Conservation (phyloP, 2,888 invertebrate species). For the Petrolisthes manimaculis region DNA sequence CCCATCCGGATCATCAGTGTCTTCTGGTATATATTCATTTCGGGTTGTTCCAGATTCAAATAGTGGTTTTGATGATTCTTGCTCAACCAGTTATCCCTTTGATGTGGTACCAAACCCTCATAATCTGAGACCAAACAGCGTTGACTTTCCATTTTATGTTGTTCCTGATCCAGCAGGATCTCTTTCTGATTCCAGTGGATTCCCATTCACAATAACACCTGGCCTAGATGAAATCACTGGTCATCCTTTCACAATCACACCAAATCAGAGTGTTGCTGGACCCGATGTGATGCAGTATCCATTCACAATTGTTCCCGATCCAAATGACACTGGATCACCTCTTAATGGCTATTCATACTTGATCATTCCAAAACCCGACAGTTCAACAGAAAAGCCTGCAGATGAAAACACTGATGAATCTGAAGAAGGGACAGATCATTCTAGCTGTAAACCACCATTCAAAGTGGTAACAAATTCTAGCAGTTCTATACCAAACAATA, state of each 20-base stretch:
- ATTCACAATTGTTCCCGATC: constrained; percentile 24
- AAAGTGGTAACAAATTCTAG: no score
- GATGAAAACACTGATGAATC: no score
- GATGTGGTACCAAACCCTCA: neutral
- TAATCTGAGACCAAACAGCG: neutral
- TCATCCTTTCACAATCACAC: neutral
- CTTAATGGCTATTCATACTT: neutral
- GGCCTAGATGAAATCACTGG: constrained; percentile 1
- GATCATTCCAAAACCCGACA: neutral
- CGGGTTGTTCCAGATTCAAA: constrained; percentile 13
- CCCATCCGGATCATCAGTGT: neutral
- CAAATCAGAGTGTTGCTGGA: neutral
- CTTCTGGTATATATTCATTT: constrained; percentile 17
- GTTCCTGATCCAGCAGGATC: neutral
- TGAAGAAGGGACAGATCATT: no score
- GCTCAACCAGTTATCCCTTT: neutral
- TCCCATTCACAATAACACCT: constrained; percentile 6
- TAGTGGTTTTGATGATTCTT: neutral
- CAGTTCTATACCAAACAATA: no score
- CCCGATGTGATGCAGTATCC: neutral
- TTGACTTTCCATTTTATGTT: constrained; percentile 1
- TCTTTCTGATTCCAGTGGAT: neutral
- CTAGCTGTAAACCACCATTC: no score
- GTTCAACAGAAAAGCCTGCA: no score
- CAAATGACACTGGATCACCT: neutral